Percentiles rank a stretch among this genome's conserved stretches.
Evolutionary conservation across 1,140 invertebrate species (phyloP).

Genomic region (Zaprionus nigranus): DNA sequence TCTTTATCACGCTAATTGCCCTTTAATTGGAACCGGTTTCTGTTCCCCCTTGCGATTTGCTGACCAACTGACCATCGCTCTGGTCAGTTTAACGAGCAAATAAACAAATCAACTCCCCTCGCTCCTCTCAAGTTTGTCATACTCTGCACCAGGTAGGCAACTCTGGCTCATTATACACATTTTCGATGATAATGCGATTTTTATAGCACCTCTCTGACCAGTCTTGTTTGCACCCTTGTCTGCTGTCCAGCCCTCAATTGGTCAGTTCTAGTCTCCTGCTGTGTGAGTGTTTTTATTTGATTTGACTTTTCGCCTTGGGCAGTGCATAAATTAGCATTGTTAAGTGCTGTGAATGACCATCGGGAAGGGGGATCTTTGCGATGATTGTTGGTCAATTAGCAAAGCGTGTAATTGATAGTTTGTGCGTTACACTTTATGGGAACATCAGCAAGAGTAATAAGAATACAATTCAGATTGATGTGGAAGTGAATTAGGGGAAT

Average conservation of each 20-base stretch:
- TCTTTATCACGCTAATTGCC: conserved; percentile 15
- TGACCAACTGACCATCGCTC: conserved; percentile 28
- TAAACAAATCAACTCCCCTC: conserved; percentile 29
- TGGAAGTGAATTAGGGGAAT: background rate
- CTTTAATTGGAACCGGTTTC: conserved; percentile 32
- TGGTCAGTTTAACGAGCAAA: conserved; percentile 37
- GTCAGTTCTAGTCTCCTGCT: conserved; percentile 58
- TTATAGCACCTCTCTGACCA: conserved; percentile 54
- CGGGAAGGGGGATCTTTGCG: conserved; percentile 26
- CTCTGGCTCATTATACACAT: conserved; percentile 54
- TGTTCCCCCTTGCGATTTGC: background rate
- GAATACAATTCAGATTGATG: background rate
- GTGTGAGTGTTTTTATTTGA: conserved; percentile 59
- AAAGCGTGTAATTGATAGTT: conserved; percentile 60
- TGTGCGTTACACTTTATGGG: conserved; percentile 17
- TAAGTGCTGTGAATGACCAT: conserved; percentile 6
- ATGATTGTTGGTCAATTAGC: conserved; percentile 59
- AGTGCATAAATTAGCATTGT: conserved; percentile 77
- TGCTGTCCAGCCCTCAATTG: conserved; percentile 27
- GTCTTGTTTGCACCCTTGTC: conserved; percentile 61
- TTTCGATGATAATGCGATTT: conserved; percentile 73
- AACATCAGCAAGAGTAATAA: background rate
- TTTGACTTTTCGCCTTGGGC: conserved; percentile 71
- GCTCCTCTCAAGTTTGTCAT: conserved; percentile 4
- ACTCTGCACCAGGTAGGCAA: conserved; percentile 4